phyloP scores from a whole-genome alignment of 2,888 invertebrate species.

The Xylota segnis region DNA sequence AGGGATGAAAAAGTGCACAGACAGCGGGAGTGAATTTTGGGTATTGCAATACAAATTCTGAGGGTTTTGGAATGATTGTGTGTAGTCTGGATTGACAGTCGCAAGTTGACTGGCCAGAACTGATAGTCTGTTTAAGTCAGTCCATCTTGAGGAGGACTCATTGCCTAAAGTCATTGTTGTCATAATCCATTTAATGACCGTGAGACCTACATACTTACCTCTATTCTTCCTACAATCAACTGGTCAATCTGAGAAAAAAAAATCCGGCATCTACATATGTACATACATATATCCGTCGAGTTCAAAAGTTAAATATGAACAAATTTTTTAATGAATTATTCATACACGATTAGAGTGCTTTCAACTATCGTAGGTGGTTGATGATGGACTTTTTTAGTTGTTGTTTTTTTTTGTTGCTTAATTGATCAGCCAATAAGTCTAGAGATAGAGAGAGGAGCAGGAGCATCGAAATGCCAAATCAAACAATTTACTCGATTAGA shows the following conservation, averaged over 20 bases:
- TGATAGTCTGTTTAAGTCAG: too few species aligned
- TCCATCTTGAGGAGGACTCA: too few species aligned
- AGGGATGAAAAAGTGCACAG: too few species aligned
- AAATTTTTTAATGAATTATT: not conserved
- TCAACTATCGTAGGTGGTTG: conserved; percentile 6
- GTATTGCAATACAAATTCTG: too few species aligned
- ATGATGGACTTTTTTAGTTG: not conserved
- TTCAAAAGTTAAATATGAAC: conserved; percentile 20
- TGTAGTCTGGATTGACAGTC: too few species aligned
- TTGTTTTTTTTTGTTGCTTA: too few species aligned
- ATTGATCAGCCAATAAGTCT: conserved; percentile 34
- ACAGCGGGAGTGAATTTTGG: too few species aligned
- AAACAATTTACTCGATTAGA: conserved; percentile 38
- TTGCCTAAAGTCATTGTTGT: too few species aligned
- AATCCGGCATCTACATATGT: not conserved
- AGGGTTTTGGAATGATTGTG: too few species aligned
- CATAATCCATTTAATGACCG: not conserved
- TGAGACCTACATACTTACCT: not conserved
- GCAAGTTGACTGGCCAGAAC: too few species aligned
- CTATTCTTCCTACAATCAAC: not conserved
- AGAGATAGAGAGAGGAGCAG: not conserved
- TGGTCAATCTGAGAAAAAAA: not conserved
- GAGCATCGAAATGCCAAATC: conserved; percentile 20
- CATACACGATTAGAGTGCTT: conserved; percentile 5
- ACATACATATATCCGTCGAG: not conserved